Evolutionary conservation across 2,797 vertebrate genomes (phyloP), one percentile per base, ranked within the genome.

Genomic region (Miichthys miiuy): DNA sequence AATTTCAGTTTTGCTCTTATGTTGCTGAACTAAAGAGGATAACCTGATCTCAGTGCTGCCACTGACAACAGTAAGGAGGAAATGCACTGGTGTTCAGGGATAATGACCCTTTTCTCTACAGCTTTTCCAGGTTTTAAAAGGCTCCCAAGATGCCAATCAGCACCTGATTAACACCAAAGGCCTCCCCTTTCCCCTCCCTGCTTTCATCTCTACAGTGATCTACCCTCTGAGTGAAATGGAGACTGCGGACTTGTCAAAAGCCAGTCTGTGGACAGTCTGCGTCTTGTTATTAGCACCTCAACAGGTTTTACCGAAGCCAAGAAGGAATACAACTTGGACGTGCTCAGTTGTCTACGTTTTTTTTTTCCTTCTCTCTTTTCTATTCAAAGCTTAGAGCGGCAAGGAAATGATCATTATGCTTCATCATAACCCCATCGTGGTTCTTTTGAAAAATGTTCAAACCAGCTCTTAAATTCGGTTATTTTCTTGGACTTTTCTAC

Each of bases 81-180:
- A 83, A 81, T 70, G 51, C 67, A n/a, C 21, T 48, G 62, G 46
- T 75, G 72, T 86, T 72, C 23, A 55, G 65, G 70, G 60, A 85
- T 87, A 87, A 82, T 72, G 65, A 77, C 62, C 62, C 48, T 81
- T 80, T 83, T 82, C 77, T 86, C 79, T 72, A 61, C 79, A 63
- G 51, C 62, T 75, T 86, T 84, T 77, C 70, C 71, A 74, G 70
- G 66, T 64, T 80, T 77, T 77, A 83, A 80, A 87, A 80, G 72
- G 79, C 83, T 89, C 87, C 85, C 81, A 79, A 85, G 86, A 63
- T 88, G 81, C 88, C 89, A 93, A 84, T 94, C 89, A 93, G 84
- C 89, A 91, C 84, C 81, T 89, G 89, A 93, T 92, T 91, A 91
- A 91, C 88, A 91, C 88, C 91, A 89, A 85, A 90, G 72, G 54